Evolutionary conservation across 2,797 vertebrate species (phyloP).

Genomic region (Fundulus diaphanus): DNA sequence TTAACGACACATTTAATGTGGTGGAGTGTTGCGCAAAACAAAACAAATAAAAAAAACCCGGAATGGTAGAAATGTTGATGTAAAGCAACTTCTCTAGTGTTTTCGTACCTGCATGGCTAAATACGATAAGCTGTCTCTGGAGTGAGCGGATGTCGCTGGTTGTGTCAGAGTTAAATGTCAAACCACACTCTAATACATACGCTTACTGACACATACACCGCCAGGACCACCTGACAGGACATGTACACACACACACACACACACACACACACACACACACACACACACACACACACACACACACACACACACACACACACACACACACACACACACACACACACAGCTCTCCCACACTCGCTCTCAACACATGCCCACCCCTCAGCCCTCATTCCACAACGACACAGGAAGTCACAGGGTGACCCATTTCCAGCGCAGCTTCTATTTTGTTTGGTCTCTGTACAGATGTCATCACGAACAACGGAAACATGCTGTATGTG

Average conservation of each 20-base stretch:
- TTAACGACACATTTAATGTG: not conserved
- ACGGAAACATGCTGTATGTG: constrained; percentile 37
- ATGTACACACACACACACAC: constrained; percentile 58
- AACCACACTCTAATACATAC: constrained; percentile 73
- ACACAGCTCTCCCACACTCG: constrained; percentile 20
- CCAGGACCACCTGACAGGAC: constrained; percentile 73
- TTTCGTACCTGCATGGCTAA: constrained; percentile 38
- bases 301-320: constrained; percentile 38
- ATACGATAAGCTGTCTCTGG: constrained; percentile 46
- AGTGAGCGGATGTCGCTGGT: constrained; percentile 62
- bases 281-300: constrained; percentile 7
- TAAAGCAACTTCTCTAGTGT: constrained; percentile 14
- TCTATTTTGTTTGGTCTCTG: constrained; percentile 58
- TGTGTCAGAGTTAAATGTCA: constrained; percentile 73
- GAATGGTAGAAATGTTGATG: constrained; percentile 5
- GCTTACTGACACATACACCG: constrained; percentile 34
- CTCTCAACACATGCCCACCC: constrained; percentile 35
- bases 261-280: constrained; percentile 25
- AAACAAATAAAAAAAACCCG: not conserved
- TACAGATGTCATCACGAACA: constrained; percentile 41
- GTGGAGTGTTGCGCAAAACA: not conserved
- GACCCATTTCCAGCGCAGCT: constrained; percentile 69
- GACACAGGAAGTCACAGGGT: constrained; percentile 70
- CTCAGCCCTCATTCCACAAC: constrained; percentile 42
- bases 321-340: not conserved